Evolutionary conservation across 2,797 vertebrate species (phyloP).

Genomic region (Phataginus tricuspis): DNA sequence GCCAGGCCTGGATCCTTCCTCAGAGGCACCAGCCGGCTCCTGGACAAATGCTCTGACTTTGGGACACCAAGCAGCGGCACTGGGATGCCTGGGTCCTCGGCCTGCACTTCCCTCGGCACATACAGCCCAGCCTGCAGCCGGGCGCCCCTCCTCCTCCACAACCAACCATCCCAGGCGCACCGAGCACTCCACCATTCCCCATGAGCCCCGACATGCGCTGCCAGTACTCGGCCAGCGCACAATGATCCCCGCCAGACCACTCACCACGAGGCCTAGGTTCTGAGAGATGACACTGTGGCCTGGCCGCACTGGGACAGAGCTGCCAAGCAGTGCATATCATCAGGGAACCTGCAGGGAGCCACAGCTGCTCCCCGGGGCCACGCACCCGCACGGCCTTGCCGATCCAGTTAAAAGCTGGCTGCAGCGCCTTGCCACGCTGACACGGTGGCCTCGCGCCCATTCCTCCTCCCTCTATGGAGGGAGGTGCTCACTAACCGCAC

Average conservation of each 20-base stretch:
- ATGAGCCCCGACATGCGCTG: not conserved
- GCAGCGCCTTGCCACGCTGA: not conserved
- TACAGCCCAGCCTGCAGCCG: not conserved
- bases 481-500: conserved; percentile 23
- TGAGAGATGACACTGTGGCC: not conserved
- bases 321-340: not conserved
- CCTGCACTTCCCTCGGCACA: not conserved
- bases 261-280: not conserved
- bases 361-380: not conserved
- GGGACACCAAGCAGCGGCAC: not conserved
- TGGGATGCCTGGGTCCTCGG: not conserved
- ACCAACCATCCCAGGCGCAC: not conserved
- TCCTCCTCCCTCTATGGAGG: not conserved
- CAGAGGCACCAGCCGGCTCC: not conserved
- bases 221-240: not conserved
- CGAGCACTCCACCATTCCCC: not conserved
- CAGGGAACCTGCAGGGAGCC: not conserved
- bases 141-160: not conserved
- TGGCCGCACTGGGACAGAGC: not conserved
- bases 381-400: not conserved
- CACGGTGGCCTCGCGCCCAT: not conserved
- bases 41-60: not conserved
- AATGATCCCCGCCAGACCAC: not conserved
- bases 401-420: not conserved
- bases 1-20: not conserved